These are phyloP conservation scores for Pristionchus exspectatus DNA, from an alignment of 2,888 invertebrate species.

Conservation along the genomic window DNA sequence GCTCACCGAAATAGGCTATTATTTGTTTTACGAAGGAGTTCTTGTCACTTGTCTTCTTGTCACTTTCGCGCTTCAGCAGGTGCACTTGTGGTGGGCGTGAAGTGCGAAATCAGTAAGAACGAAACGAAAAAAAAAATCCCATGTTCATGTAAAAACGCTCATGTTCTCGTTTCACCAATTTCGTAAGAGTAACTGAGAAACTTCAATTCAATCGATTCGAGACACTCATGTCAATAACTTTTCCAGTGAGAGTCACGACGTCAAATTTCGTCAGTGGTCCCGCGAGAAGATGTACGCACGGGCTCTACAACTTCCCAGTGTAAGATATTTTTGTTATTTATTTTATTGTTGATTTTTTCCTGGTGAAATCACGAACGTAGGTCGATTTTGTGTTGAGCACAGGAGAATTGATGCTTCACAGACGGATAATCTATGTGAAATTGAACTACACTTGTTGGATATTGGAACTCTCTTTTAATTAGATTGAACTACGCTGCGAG, in stretches of 20 bases:
- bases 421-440: background rate
- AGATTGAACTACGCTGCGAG: too few species aligned
- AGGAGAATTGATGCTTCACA: background rate
- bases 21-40: background rate
- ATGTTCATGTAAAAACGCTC: too few species aligned
- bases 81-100: background rate
- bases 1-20: background rate
- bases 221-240: background rate
- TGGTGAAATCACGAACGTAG: background rate
- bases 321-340: background rate
- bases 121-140: background rate
- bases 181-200: too few species aligned
- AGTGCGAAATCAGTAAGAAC: background rate
- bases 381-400: too few species aligned
- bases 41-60: background rate
- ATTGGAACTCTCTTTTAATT: too few species aligned
- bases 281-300: slow-evolving; percentile 27
- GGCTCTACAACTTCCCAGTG: background rate
- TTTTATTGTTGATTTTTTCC: too few species aligned
- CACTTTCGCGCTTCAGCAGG: background rate
- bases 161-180: too few species aligned
- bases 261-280: background rate
- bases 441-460: background rate
- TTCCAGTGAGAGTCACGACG: slow-evolving; percentile 30
- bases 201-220: too few species aligned